Evolutionary conservation across 2,888 invertebrate genomes (phyloP), one percentile per base, ranked within the genome.

Genomic region (Pandemis heparana): DNA sequence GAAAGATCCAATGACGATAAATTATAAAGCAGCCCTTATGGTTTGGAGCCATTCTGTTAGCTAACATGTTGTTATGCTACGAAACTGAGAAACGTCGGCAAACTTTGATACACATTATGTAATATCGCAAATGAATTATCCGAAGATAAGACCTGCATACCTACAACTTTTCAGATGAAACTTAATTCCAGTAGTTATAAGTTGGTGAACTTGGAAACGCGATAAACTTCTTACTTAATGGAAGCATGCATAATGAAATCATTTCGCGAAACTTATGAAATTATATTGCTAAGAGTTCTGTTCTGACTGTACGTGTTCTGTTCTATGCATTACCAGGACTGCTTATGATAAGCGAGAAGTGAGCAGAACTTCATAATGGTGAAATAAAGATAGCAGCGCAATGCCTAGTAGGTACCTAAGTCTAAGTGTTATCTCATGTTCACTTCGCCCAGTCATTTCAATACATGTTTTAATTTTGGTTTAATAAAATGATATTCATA

Each of bases 161-260:
- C 53, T 65, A 53, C 53, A 63, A 75, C 70, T 75, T 65, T 74
- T 61, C 69, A 69, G 80, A 85, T 85, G 80, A 82, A 84, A 83
- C 51, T 71, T 79, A 82, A 80, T 79, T 80, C 77, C 74, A 79
- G 80, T 82, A 83, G 80, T 83, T 84, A 82, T 80, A 82, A 83
- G 82, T 85, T 83, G 76, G 74, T 76, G 73, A 80, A 79, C 79
- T 81, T 79, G 77, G 76, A 78, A 82, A 82, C 82, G 83, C 82
- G 83, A 80, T 79, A 82, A 84, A 83, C 82, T 83, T 82, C 74
- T 81, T 80, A 84, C 81, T 80, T 80, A 81, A 83, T 79, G 78
- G 77, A 77, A 83, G 79, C 79, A 80, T 81, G 79, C 79, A 81
- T 83, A 82, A 80, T 81, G 75, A 76, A 79, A 78, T 78, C 75